Evolutionary conservation across 2,113 vertebrate species (phyloP).

Genomic region (Eira barbara): DNA sequence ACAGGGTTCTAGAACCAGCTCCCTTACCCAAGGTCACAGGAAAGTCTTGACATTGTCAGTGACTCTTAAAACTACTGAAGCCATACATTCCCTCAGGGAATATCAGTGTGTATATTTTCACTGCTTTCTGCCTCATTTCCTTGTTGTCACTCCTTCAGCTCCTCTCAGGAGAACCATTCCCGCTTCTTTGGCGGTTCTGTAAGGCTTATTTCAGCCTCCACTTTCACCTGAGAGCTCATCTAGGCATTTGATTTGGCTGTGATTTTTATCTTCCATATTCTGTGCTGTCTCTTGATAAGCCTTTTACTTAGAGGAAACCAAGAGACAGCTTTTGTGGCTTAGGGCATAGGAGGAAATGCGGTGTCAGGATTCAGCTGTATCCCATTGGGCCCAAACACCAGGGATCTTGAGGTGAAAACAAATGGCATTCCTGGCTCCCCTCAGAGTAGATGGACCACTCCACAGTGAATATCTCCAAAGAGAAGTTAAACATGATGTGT

Average conservation of each 20-base stretch:
- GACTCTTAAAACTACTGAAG: neutral
- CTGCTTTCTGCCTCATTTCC: neutral
- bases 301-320: neutral
- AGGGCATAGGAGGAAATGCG: neutral
- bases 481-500: neutral
- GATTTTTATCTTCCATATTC: neutral
- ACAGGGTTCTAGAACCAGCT: neutral
- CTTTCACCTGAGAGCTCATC: neutral
- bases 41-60: neutral
- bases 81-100: neutral
- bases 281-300: neutral
- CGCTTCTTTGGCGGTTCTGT: neutral
- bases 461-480: neutral
- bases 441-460: neutral
- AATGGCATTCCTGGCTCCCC: neutral
- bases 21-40: neutral
- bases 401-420: neutral
- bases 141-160: neutral
- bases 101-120: neutral
- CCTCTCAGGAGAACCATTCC: neutral
- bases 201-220: neutral
- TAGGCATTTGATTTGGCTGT: neutral
- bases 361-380: neutral
- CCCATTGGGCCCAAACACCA: neutral
- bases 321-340: neutral